Evolutionary conservation across 2,113 vertebrate genomes (phyloP), one percentile per base, ranked within the genome.

Genomic region (Cnemophilus loriae): DNA sequence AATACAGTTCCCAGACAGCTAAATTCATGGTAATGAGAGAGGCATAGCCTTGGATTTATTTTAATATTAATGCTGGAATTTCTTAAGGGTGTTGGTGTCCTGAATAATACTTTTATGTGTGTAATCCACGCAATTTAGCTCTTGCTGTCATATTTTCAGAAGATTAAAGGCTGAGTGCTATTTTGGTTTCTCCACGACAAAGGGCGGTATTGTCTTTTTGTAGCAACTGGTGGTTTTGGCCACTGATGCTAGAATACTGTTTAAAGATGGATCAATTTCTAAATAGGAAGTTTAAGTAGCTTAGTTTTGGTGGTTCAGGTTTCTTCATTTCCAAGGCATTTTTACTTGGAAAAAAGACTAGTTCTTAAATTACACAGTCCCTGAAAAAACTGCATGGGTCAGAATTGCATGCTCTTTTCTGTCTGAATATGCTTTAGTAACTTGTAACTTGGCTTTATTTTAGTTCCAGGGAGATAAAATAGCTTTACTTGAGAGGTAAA

Each of bases 231-330:
- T 90, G 85, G 41, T 93, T 97, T 91, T 92, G 89, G 68, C 59
- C 0, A 0, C 59, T 84, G 64, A 44, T 95, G 85, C 85, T 79
- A 88, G 77, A 86, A 85, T 47, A 63, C 82, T 22, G 6, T 77
- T 92, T 91, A 93, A 93, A 85, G 91, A 80, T 96, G 89, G 92
- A 93, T 96, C 88, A 9, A 53, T 89, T 94, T 94, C 87, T 91
- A 96, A 96, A 95, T 94, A 81, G 79, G 79, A 96, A 93, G 93
- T 87, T 77, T 84, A 92, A 92, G 88, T 69, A 95, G 95, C 75
- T 97, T 94, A 87, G 83, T 81, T 96, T 84, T 86, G 53, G 52
- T 84, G 91, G 91, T 88, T 96, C 68, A 32, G 35, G 68, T 91
- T 93, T 92, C 84, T 92, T 91, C 77, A 63, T 95, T 96, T 94